Percentiles rank a stretch among this genome's conserved stretches.
Conservation (phyloP, 2,113 vertebrate species). For the Casuarius casuarius region DNA sequence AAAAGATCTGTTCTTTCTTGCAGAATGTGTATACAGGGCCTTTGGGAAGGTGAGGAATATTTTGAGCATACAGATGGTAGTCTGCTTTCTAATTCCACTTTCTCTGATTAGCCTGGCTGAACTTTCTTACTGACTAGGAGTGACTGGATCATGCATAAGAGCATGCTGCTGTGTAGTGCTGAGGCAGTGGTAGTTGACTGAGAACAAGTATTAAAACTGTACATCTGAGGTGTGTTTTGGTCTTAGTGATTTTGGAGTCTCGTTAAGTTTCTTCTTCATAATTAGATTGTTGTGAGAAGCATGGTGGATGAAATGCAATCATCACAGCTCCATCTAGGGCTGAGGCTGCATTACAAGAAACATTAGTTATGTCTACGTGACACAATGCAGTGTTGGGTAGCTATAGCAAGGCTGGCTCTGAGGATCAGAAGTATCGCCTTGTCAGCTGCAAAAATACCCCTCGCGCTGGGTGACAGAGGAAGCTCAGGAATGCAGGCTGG, state of each 20-base stretch:
- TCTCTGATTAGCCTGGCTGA: background rate
- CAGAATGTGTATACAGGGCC: background rate
- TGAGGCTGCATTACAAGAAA: background rate
- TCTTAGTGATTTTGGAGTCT: background rate
- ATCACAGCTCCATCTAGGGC: background rate
- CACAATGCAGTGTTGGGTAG: background rate
- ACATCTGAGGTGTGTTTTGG: background rate
- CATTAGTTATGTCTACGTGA: background rate
- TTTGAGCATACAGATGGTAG: background rate
- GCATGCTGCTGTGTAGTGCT: background rate
- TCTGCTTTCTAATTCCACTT: background rate
- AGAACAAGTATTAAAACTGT: background rate
- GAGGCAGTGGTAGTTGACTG: background rate
- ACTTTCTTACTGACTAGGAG: background rate
- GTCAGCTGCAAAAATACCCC: background rate
- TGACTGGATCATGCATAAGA: background rate
- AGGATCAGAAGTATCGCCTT: background rate
- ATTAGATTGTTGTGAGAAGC: constrained; percentile 12
- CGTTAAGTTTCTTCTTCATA: background rate
- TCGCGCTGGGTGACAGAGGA: background rate
- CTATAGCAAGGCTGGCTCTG: background rate
- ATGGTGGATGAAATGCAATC: background rate
- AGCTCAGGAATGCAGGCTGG: background rate
- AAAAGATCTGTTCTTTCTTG: background rate
- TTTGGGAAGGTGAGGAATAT: background rate